Conservation (phyloP, 2,888 invertebrate genomes). For the Chymomyza procnemis region DNA sequence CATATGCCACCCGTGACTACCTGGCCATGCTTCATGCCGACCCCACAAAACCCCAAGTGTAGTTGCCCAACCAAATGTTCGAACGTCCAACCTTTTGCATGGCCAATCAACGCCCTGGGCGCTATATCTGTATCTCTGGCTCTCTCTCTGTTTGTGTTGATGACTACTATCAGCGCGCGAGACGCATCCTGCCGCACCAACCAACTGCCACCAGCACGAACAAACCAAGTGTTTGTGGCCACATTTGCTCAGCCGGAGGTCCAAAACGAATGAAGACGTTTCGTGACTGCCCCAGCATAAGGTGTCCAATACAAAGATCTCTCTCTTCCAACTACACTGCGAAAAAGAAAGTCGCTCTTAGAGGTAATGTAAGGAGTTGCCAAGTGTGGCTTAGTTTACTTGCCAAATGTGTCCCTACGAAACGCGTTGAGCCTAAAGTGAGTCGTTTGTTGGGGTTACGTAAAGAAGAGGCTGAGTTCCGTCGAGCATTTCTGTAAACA, state of each 20-base stretch:
- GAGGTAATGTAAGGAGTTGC: too few species aligned
- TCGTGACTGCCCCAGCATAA: conserved; percentile 74
- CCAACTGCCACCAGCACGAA: neutral
- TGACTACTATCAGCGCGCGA: conserved; percentile 59
- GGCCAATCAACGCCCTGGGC: conserved; percentile 72
- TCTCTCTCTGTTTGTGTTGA: conserved; percentile 42
- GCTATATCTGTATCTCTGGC: conserved; percentile 17
- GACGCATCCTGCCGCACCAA: conserved; percentile 60
- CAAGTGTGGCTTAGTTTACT: too few species aligned
- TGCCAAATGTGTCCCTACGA: too few species aligned
- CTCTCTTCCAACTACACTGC: conserved; percentile 2
- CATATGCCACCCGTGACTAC: conserved; percentile 73
- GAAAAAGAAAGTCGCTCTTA: neutral
- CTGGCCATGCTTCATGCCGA: conserved; percentile 31
- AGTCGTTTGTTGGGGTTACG: too few species aligned
- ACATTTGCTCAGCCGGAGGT: conserved; percentile 58
- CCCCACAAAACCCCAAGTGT: conserved; percentile 14
- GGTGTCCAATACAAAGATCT: conserved; percentile 12
- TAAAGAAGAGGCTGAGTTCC: too few species aligned
- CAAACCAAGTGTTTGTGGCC: conserved; percentile 8
- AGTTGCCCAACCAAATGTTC: conserved; percentile 1
- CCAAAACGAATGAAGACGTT: conserved; percentile 76
- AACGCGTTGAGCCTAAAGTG: too few species aligned
- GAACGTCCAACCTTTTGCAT: conserved; percentile 51
- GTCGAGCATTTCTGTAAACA: too few species aligned